Evolutionary conservation across 2,797 vertebrate species (phyloP), one percentile per base, ranked within the genome.

Genomic region (Odontamblyopus rebecca): DNA sequence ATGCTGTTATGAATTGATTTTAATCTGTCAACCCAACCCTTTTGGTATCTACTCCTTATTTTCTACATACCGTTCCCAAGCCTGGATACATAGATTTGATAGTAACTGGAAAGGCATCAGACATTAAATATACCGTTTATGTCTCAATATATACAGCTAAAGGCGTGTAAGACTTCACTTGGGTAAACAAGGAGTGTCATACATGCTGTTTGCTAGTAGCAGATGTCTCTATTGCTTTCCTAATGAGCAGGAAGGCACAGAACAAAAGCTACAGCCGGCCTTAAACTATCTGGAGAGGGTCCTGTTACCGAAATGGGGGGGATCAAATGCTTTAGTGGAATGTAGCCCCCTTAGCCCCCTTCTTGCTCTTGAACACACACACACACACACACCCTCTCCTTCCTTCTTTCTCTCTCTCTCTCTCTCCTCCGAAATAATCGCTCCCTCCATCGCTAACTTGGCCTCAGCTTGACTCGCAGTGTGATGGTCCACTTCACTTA

Each of bases 401-500:
- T 59, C 56, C 11, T 12, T 29, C 59, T 16, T 29, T 61, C 29
- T 32, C 35, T n/a, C 32, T 35, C 84, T 92, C 51, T n/a, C 9
- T 56, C 53, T 23, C 12, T 23, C 13, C 54, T 57, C 23, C 4
- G 4, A 57, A 57, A 57, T 57, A 93, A 94, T 94, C 91, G 80
- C 83, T 90, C 83, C 82, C 82, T 90, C 86, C 89, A 93, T 94
- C 92, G 86, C 87, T 89, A 80, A 72, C 83, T 82, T 90, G 86
- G 88, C 91, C 90, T 92, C 87, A 89, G 84, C 87, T 85, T 88
- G 86, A 93, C 91, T 93, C 89, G 80, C 77, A 90, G 78, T 92
- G 91, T 94, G 94, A 94, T 94, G 93, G 93, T 94, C 93, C 89
- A 91, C 91, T 94, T 94, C 92, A 93, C 90, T 88, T 80, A 72